Evolutionary conservation across 2,113 vertebrate species (phyloP).

Genomic region (rabbit (Oryctolagus cuniculus)): DNA sequence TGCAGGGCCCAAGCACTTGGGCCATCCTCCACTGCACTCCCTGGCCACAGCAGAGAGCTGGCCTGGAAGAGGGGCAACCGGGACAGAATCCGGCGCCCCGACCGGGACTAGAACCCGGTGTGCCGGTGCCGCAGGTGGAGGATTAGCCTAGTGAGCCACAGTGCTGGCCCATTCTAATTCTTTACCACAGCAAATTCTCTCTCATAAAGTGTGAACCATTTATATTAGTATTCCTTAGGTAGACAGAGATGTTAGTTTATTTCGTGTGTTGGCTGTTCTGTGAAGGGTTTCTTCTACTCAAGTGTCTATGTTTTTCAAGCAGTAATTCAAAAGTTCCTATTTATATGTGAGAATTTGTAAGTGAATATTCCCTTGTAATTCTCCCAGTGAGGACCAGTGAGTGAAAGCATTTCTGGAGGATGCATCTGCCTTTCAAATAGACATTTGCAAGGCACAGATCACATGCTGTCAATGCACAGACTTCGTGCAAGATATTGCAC

Average conservation of each 20-base stretch:
- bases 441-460: not conserved
- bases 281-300: not conserved
- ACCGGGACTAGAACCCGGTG: too few species aligned
- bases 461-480: not conserved
- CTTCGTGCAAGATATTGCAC: conserved; percentile 5
- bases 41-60: too few species aligned
- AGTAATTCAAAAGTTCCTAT: conserved; percentile 44
- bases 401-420: not conserved
- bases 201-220: not conserved
- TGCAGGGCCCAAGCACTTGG: too few species aligned
- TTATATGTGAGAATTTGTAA: not conserved
- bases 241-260: not conserved
- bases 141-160: too few species aligned
- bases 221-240: not conserved
- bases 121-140: too few species aligned
- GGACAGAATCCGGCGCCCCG: too few species aligned
- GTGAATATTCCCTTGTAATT: conserved; percentile 12
- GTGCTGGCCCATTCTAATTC: too few species aligned
- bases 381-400: not conserved
- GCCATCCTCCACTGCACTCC: too few species aligned
- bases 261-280: not conserved
- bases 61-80: too few species aligned
- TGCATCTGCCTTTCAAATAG: not conserved
- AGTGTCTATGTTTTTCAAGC: conserved; percentile 4
- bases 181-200: not conserved